Base-by-base conservation (phyloP, 2,113 vertebrate genomes). In the Mungos mungo region DNA sequence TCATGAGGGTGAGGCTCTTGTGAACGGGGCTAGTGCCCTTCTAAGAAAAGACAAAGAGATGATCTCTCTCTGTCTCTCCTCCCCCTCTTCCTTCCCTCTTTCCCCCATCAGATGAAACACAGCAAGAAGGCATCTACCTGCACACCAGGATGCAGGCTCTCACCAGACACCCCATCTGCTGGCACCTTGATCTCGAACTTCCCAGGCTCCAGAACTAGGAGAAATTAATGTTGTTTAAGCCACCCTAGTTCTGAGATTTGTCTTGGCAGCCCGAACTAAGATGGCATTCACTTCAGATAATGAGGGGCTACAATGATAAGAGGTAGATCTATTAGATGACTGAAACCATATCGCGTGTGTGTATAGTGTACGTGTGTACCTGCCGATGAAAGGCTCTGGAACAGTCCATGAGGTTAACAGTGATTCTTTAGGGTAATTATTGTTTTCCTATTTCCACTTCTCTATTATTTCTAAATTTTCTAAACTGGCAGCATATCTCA, bases 381-480 rank as follows among this genome's bases (percentile, higher is more conserved):
- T 88, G 71, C 66, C 41, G 50, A 63, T 54, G 23, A 80, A 69
- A 92, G 27, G 16, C 38, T 47, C 18, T 90, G 66, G 91, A 86
- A 90, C 18, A 85, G 14, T 76, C 50, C 35, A 74, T 35, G 83
- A 90, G 10, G 68, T 35, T 94, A 76, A 72, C 0, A 31, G 41
- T 80, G 33, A 27, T 74, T 29, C 41, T 76, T 93, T 41, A 19
- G 45, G n/a, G 8, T 23, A 82, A 81, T 31, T 92, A 23, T 35
- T 68, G 31, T 72, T 90, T 94, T 90, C 81, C 35, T 86, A 76
- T 38, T 91, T 94, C 69, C 4, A 71, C n/a, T 54, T 88, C 76
- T 57, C 79, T 92, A 14, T 87, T 25, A 95, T 69, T 71, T 84
- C 80, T 76, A 74, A 50, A 79, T 50, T 90, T 96, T 90, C 81